Evolutionary conservation across 2,797 vertebrate species (phyloP), one percentile per base, ranked within the genome.

Genomic region (Neopelma chrysocephalum): DNA sequence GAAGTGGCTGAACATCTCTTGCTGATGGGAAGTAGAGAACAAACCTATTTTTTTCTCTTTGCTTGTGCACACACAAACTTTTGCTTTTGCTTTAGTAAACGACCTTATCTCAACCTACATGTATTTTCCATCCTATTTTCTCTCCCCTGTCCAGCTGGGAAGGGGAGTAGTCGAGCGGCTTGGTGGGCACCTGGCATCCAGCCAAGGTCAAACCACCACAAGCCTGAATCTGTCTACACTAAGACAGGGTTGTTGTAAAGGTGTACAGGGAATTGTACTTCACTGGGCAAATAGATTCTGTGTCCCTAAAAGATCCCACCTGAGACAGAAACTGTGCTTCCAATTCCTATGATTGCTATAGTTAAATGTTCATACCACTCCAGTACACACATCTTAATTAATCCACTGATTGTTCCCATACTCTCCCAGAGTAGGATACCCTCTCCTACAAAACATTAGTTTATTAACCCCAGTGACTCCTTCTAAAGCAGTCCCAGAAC

Each of bases 311-410:
- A 71, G 42, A 84, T 89, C 60, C 29, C 51, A 85, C 53, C 75
- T 75, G 83, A 91, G 86, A 68, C 51, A 72, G 61, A 78, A 95
- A 87, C 45, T 34, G 38, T 48, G 53, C 32, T 86, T 87, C 81
- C 69, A 87, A 13, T 61, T 90, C 83, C 82, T 87, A 34, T 80
- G 57, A 68, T 16, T 75, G 57, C 69, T 84, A 82, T 18, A 89
- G 47, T 53, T 94, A 85, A 77, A 89, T 65, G 82, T 69, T 91
- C 93, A 82, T 65, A 73, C 51, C 81, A 69, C n/a, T 60, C 57
- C 50, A 93, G 68, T 89, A 89, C 47, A 92, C 60, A 73, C 53
- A 85, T 75, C 77, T 86, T 94, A 95, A 96, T 95, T 94, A 95
- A 94, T 89, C 68, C 5, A 15, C 40, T 90, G 88, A 89, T 89